Evolutionary conservation across 30 jellyfish, hydroid and myxozoan species (phyloP).

Genomic region (Aurelia coerulea): DNA sequence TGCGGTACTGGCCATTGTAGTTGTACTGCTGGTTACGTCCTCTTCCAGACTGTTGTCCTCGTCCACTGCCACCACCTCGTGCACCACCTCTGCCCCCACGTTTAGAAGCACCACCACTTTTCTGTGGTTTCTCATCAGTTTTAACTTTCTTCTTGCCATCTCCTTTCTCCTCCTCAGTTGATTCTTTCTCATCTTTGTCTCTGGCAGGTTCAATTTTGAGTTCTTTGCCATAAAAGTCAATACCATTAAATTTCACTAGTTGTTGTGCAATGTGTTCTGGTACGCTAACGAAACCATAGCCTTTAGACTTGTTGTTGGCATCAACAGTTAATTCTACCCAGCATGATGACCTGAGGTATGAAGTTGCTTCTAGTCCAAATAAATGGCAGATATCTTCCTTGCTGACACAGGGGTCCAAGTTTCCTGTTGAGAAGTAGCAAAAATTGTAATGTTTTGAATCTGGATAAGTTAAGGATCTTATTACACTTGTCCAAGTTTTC

Average conservation of each 20-base stretch:
- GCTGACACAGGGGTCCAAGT: slow-evolving; percentile 83
- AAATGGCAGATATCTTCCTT: slow-evolving; percentile 79
- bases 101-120: slow-evolving; percentile 35
- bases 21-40: slow-evolving; percentile 47
- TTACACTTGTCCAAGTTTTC: too few species aligned
- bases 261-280: slow-evolving; percentile 95
- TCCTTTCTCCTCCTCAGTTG: slow-evolving; percentile 78
- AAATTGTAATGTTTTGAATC: not conserved
- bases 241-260: slow-evolving; percentile 87
- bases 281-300: slow-evolving; percentile 91
- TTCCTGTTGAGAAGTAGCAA: slow-evolving; percentile 43
- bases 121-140: slow-evolving; percentile 58
- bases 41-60: slow-evolving; percentile 56
- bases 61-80: slow-evolving; percentile 35
- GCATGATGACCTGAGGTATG: slow-evolving; percentile 84
- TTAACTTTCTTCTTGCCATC: slow-evolving; percentile 56
- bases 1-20: slow-evolving; percentile 29
- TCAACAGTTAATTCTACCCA: slow-evolving; percentile 89
- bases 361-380: slow-evolving; percentile 92
- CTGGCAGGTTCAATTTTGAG: slow-evolving; percentile 88
- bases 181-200: slow-evolving; percentile 82
- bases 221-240: slow-evolving; percentile 90
- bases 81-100: slow-evolving; percentile 43
- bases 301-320: slow-evolving; percentile 75
- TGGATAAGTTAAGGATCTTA: too few species aligned